Percentiles rank a stretch among this genome's conserved stretches.
These are phyloP conservation scores for Pangasius krempfi DNA, from an alignment of 2,797 vertebrate genomes.

Conservation along the genomic window DNA sequence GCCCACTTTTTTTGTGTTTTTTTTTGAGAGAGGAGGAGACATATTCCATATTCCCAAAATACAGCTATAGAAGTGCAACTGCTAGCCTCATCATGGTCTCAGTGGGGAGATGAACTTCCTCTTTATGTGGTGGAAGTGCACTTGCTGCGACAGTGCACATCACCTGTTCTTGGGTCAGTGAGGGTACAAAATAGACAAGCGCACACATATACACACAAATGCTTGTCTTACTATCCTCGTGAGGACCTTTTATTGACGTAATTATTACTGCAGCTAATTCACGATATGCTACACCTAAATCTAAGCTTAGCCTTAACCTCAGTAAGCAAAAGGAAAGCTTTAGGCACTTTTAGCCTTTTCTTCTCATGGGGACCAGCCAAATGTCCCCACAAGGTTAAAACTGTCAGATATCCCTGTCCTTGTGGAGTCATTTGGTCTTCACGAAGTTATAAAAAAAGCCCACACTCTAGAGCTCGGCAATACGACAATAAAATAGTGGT, in stretches of 20 bases:
- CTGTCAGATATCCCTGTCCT: too few relatives aligned
- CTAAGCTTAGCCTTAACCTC: background rate
- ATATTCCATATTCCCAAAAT: slow-evolving; percentile 11
- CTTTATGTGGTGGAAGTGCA: slow-evolving; percentile 38
- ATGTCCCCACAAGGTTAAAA: background rate
- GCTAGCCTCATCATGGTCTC: slow-evolving; percentile 32
- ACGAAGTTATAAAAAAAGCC: too few relatives aligned
- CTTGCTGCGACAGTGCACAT: slow-evolving; percentile 28
- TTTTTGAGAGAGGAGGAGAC: background rate
- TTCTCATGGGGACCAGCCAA: background rate
- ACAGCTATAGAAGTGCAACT: slow-evolving; percentile 27
- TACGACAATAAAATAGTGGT: background rate
- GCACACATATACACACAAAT: background rate
- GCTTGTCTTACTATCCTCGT: background rate
- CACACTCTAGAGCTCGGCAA: too few relatives aligned
- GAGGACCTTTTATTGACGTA: background rate
- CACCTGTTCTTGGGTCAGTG: slow-evolving; percentile 32
- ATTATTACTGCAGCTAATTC: background rate
- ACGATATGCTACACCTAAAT: background rate
- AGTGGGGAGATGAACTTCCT: slow-evolving; percentile 21
- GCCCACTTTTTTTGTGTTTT: background rate
- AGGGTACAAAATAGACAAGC: background rate
- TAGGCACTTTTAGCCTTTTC: background rate
- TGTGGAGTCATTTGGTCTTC: too few relatives aligned
- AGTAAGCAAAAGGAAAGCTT: background rate